phyloP scores from a whole-genome alignment of 2,797 vertebrate genomes.

The Pyrocephalus nanus region DNA sequence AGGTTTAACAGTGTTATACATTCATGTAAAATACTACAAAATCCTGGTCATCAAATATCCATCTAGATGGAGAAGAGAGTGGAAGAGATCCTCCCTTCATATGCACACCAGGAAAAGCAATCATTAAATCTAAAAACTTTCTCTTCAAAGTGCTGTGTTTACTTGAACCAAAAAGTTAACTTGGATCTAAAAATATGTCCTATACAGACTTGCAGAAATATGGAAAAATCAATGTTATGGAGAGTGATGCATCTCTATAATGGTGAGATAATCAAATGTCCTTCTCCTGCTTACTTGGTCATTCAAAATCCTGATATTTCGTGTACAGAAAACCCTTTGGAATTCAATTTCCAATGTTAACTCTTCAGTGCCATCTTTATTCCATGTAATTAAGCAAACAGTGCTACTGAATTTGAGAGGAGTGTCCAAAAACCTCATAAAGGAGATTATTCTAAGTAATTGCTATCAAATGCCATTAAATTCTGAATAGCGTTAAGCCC shows the following conservation, averaged over 20 bases:
- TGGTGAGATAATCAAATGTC: not conserved
- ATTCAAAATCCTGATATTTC: not conserved
- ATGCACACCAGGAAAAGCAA: not conserved
- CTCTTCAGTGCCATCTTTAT: not conserved
- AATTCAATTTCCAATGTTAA: not conserved
- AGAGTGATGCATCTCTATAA: not conserved
- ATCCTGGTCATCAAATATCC: not conserved
- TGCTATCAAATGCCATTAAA: constrained; percentile 60
- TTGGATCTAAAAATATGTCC: not conserved
- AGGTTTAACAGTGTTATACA: not conserved
- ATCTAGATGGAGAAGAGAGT: not conserved
- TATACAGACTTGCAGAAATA: not conserved
- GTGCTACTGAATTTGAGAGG: not conserved
- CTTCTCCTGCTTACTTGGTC: not conserved
- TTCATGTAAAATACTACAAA: not conserved
- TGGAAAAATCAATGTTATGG: not conserved
- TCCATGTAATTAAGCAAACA: not conserved
- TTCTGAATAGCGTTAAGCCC: constrained; percentile 53
- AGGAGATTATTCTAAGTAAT: constrained; percentile 69
- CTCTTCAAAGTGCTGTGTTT: not conserved
- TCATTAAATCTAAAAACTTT: not conserved
- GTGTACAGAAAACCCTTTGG: not conserved
- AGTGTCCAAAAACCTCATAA: constrained; percentile 52
- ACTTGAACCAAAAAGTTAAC: not conserved
- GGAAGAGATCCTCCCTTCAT: not conserved